Conservation (phyloP, 2,113 vertebrate genomes). For the Sebastes schlegelii region DNA sequence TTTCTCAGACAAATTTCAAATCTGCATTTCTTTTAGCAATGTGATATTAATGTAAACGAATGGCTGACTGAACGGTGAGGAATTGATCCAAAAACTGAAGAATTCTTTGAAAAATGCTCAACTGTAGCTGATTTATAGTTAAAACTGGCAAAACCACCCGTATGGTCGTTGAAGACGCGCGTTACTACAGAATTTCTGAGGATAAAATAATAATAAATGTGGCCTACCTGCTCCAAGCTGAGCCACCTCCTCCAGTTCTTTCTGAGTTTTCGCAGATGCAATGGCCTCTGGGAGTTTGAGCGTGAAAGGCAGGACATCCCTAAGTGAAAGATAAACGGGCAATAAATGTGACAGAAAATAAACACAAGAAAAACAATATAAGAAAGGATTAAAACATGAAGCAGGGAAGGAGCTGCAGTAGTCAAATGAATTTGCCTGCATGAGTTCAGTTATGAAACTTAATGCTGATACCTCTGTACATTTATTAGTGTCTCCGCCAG, state of each 20-base stretch:
- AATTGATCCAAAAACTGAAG: background rate
- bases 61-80: background rate
- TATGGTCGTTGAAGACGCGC: background rate
- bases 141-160: background rate
- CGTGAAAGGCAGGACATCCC: slow-evolving; percentile 93
- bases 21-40: background rate
- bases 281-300: slow-evolving; percentile 93
- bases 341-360: background rate
- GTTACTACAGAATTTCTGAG: background rate
- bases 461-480: background rate
- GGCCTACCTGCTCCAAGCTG: slow-evolving; percentile 91
- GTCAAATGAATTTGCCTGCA: no score
- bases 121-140: background rate
- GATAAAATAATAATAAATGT: slow-evolving; percentile 20
- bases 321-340: slow-evolving; percentile 63
- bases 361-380: background rate
- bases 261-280: slow-evolving; percentile 89
- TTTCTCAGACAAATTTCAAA: background rate
- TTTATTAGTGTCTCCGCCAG: no score
- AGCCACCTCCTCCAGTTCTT: slow-evolving; percentile 92
- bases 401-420: background rate
- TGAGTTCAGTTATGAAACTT: background rate
- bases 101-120: background rate
- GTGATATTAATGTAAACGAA: background rate
- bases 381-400: background rate